Evolutionary conservation across 1,140 invertebrate species (phyloP), one percentile per base, ranked within the genome.

Genomic region (Platyscapa corneri): DNA sequence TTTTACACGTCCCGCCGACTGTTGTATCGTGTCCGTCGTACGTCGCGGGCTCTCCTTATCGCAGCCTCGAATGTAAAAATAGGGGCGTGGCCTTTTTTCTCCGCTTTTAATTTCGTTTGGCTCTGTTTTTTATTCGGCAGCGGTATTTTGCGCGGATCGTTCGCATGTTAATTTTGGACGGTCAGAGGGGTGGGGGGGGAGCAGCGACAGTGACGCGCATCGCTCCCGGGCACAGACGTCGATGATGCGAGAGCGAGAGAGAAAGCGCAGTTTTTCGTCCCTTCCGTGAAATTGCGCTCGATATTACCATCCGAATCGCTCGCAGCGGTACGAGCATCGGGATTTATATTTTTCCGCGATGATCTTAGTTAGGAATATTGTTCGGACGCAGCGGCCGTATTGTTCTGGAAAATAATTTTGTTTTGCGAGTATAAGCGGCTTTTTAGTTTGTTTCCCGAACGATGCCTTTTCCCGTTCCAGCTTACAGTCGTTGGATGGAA

Each of bases 91-190:
- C 7, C 27, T 60, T 74, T 60, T 83, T 76, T 67, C 46, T 34
- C 8, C 90, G 88, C 80, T 72, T 84, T 77, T 46, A 78, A 60
- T 84, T 77, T 34, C 65, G 42, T 42, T 30, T 65, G 7, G 56
- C 64, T 78, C 5, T 34, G 23, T 79, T 78, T 70, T 79, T 84
- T 84, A 84, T 60, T 80, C 34, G 37, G 32, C 30, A 56, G 3
- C 87, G 88, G n/a, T 90, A 91, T 92, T 91, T 91, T 88, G 88
- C 89, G 42, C 64, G 67, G 91, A 90, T 90, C 88, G 90, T 88
- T 91, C 91, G 89, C 90, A 91, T 91, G 90, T 92, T 92, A 92
- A 92, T 92, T 92, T 92, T 92, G 89, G 88, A 88, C n/a, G n/a
- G n/a, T n/a, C n/a, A n/a, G n/a, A n/a, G n/a, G n/a, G n/a, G n/a